A percentile compares a stretch with the other conserved stretches of the same genome.
phyloP scores from a whole-genome alignment of 2,113 vertebrate species.

The Camarhynchus parvulus region DNA sequence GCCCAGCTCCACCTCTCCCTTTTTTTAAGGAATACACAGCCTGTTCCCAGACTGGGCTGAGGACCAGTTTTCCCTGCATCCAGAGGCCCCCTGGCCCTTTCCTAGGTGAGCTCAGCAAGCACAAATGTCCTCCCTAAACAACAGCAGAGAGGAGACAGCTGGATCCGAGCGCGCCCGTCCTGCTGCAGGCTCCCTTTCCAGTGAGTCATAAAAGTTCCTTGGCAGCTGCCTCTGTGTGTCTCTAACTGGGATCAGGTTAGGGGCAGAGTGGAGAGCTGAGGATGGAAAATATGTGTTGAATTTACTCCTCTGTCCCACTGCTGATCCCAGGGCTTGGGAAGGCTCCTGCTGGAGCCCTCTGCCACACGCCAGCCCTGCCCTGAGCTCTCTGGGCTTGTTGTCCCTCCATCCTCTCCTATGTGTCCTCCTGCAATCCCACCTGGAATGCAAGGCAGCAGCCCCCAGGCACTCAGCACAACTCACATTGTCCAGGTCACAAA shows the following conservation, averaged over 20 bases:
- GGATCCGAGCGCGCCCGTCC: not conserved
- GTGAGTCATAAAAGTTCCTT: slow-evolving; percentile 71
- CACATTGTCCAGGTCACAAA: not conserved
- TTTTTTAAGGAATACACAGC: not conserved
- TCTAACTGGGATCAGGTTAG: slow-evolving; percentile 70
- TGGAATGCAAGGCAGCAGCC: not conserved
- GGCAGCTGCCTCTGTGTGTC: slow-evolving; percentile 30
- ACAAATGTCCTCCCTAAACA: slow-evolving; percentile 29
- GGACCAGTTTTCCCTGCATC: not conserved
- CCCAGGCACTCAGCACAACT: not conserved
- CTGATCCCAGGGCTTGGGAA: slow-evolving; percentile 11
- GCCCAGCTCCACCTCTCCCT: not conserved
- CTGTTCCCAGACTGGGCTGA: not conserved
- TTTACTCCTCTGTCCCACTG: slow-evolving; percentile 40
- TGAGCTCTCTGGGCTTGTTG: not conserved
- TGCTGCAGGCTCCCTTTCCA: slow-evolving; percentile 27
- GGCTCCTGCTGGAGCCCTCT: not conserved
- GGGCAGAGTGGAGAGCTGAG: slow-evolving; percentile 43
- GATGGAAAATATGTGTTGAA: slow-evolving; percentile 67
- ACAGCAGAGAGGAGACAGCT: slow-evolving; percentile 45
- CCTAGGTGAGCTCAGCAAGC: slow-evolving; percentile 46
- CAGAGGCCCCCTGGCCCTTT: not conserved
- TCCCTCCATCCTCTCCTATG: not conserved
- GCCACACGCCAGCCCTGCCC: not conserved
- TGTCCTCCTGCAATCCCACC: not conserved